Conservation (phyloP, 2,888 invertebrate species). For the Drosophila antonietae region DNA sequence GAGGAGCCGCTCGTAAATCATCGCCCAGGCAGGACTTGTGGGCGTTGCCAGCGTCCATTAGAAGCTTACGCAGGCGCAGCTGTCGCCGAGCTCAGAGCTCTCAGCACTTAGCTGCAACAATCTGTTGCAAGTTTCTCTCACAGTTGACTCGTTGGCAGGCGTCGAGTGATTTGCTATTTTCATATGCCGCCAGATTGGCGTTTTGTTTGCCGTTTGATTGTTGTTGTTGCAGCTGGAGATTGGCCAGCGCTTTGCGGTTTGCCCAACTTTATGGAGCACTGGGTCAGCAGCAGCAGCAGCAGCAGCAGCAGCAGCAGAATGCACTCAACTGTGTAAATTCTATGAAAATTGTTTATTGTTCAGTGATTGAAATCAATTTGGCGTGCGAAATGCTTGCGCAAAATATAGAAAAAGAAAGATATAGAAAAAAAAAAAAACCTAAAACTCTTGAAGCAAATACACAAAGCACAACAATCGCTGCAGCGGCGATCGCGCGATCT, state of each 20-base stretch:
- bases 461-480: constrained; percentile 1
- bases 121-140: constrained; percentile 43
- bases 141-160: constrained; percentile 60
- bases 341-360: constrained; percentile 72
- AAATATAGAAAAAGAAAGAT: background rate
- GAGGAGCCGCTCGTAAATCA: constrained; percentile 69
- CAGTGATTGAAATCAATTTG: constrained; percentile 75
- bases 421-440: background rate
- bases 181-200: constrained; percentile 60
- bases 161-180: constrained; percentile 62
- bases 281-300: constrained; percentile 51
- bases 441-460: constrained; percentile 1
- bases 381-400: constrained; percentile 46
- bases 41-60: constrained; percentile 77
- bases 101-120: constrained; percentile 2
- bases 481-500: constrained; percentile 10
- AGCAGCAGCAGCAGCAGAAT: constrained; percentile 17
- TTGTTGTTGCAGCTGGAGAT: constrained; percentile 42
- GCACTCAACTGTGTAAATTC: constrained; percentile 71
- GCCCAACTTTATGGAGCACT: constrained; percentile 63
- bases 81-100: constrained; percentile 18
- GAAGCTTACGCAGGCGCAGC: constrained; percentile 75
- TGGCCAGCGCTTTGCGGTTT: constrained; percentile 50
- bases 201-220: constrained; percentile 61
- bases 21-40: constrained; percentile 59